Evolutionary conservation across 2,113 vertebrate species (phyloP), one percentile per base, ranked within the genome.

Genomic region (Machaerirhynchus nigripectus): DNA sequence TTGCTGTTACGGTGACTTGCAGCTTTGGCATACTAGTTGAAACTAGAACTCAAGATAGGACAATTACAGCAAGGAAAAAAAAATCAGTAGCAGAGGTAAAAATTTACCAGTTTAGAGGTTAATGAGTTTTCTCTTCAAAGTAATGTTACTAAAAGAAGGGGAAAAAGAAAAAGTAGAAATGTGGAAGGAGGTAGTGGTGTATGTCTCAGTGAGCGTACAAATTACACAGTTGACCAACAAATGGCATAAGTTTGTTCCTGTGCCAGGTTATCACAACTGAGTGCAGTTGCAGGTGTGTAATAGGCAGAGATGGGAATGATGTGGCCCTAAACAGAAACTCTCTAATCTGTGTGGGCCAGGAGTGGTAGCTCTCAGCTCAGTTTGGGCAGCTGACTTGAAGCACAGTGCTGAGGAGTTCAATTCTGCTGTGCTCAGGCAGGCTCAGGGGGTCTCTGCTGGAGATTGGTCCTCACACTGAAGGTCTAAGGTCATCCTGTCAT

Each of bases 151-250:
- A 46, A 13, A 67, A 82, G 16, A 49, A 61, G 23, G 20, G 20
- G 12, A 10, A 59, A 70, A 24, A 30, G 3, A 31, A 39, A 47
- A 52, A 10, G 14, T 21, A 71, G 22, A 35, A 64, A 10, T 15
- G 22, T 79, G 59, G 27, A 28, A 90, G 28, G 21, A 61, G 20
- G 11, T 33, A 44, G 22, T 13, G 20, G 18, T 77, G 46, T 18
- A 31, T 2, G 23, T 49, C 63, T 81, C 31, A 40, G 1, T 46
- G 2, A 70, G 4, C 0, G 0, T 70, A 17, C 10, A 46, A 37
- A 35, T 83, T 57, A 23, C 13, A 28, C 20, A 39, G 49, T 10
- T 15, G 49, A 23, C 42, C 35, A 70, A 4, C 3, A 69, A 59
- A 56, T 31, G 0, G 2, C 13, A 0, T 10, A 9, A 42, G 18